Percentiles rank a stretch among this genome's conserved stretches.
These are phyloP conservation scores for Leptoclinus maculatus DNA, from an alignment of 2,797 vertebrate genomes.

Conservation along the genomic window DNA sequence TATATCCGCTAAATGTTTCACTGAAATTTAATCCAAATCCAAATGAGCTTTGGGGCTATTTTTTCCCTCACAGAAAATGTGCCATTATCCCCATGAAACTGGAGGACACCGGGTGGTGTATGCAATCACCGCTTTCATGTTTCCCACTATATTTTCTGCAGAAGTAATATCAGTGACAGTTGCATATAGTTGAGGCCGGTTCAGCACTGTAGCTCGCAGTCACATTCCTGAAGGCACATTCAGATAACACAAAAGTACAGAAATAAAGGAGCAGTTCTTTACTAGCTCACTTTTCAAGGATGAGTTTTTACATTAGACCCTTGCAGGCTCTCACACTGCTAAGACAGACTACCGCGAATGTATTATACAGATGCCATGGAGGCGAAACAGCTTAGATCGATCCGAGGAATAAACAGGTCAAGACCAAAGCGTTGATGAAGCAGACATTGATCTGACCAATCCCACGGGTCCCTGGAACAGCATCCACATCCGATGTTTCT, in stretches of 20 bases:
- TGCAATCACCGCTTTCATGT: constrained; percentile 60
- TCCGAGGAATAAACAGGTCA: constrained; percentile 76
- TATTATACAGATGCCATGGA: constrained; percentile 63
- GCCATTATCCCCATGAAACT: constrained; percentile 66
- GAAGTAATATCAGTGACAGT: constrained; percentile 51
- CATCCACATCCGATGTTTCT: constrained; percentile 59
- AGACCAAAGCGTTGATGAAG: constrained; percentile 76
- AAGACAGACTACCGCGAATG: constrained; percentile 38
- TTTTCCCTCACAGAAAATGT: constrained; percentile 64
- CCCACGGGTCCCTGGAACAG: constrained; percentile 46
- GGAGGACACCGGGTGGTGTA: constrained; percentile 44
- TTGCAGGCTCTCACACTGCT: constrained; percentile 48
- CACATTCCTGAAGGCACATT: constrained; percentile 14
- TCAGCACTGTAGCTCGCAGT: constrained; percentile 21
- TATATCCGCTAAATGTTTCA: constrained; percentile 61
- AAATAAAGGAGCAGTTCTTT: constrained; percentile 34
- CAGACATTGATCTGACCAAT: constrained; percentile 72
- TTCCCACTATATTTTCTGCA: constrained; percentile 46
- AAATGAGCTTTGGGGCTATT: constrained; percentile 72
- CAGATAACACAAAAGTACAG: constrained; percentile 11
- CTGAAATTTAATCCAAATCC: constrained; percentile 75
- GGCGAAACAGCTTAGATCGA: constrained; percentile 66
- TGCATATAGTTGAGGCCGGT: constrained; percentile 24
- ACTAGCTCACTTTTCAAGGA: constrained; percentile 26
- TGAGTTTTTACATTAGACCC: constrained; percentile 40